Percentiles rank a stretch among this genome's conserved stretches.
phyloP scores from a whole-genome alignment of 2,113 vertebrate species.

The human region DNA sequence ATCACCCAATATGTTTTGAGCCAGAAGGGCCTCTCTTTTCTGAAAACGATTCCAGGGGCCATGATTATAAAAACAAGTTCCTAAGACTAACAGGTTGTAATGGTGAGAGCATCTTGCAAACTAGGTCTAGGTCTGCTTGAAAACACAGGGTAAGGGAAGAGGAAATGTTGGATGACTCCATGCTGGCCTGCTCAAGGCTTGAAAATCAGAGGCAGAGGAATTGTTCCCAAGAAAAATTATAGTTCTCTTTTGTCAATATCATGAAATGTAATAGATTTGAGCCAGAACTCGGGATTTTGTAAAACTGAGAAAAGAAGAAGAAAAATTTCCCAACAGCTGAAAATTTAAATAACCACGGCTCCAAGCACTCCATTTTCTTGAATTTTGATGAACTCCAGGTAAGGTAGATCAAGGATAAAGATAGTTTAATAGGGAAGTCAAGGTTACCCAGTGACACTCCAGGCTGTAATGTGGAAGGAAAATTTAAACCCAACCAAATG shows the following conservation, averaged over 20 bases:
- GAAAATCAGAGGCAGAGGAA: not conserved
- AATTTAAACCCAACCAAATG: not conserved
- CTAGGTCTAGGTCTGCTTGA: not conserved
- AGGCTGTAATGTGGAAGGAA: not conserved
- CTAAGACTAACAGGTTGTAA: not conserved
- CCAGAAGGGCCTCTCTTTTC: not conserved
- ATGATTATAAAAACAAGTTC: not conserved
- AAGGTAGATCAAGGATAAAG: not conserved
- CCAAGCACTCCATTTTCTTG: not conserved
- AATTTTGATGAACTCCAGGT: not conserved
- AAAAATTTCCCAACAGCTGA: not conserved
- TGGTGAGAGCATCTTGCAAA: not conserved
- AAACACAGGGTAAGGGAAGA: not conserved
- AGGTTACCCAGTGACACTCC: not conserved
- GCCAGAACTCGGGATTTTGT: not conserved
- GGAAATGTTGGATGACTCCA: rapidly evolving
- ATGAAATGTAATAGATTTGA: not conserved
- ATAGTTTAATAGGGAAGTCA: not conserved
- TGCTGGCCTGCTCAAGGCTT: not conserved
- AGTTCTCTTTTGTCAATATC: not conserved
- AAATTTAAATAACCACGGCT: not conserved
- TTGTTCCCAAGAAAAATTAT: not conserved
- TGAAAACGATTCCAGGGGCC: not conserved
- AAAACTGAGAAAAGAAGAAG: not conserved
- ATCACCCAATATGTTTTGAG: not conserved